Evolutionary conservation across 2,113 vertebrate species (phyloP), one percentile per base, ranked within the genome.

Genomic region (Eulemur macaco): DNA sequence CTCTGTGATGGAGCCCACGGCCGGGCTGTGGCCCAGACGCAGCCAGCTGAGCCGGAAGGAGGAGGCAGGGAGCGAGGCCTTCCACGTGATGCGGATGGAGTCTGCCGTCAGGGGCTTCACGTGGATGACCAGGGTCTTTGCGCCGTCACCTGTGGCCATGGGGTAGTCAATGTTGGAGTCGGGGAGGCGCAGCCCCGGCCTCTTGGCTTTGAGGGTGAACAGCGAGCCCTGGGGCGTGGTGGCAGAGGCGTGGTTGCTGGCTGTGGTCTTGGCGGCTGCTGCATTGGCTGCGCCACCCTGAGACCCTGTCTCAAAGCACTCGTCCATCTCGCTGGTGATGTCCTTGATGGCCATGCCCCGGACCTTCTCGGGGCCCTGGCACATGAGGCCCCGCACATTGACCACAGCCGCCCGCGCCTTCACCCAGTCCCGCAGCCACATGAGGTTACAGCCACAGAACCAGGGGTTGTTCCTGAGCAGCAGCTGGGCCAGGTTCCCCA

Each of bases 371-470:
- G 99, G 99, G 0, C 99, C 99, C 85, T 99, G 99, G 97, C 99
- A 99, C 97, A 99, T 99, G 50, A 99, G 97, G 11, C 99, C 99
- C 23, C 99, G 98, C 29, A 99, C 99, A 2, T 99, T 99, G 47
- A 99, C 99, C 31, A 98, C 97, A 4, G 99, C 98, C 0, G 99
- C 99, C 0, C 99, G 98, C 0, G 98, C 98, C 54, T 98, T 98
- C 52, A 99, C 98, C 99, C 99, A 99, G 97, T 99, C 99, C 74
- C 99, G 97, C 45, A 99, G 98, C 99, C 99, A 99, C 23, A 99
- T 98, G 96, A 99, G 98, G 98, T 99, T 99, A 3, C 99, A 99
- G 42, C 99, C 99, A n/a, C 99, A 99, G 96, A 99, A 99, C 99
- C 99, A 99, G 13, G 99, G 99, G 98, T 99, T 99, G 92, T 99